Conservation (phyloP, 2,888 invertebrate genomes). For the Leptinotarsa haldemani region DNA sequence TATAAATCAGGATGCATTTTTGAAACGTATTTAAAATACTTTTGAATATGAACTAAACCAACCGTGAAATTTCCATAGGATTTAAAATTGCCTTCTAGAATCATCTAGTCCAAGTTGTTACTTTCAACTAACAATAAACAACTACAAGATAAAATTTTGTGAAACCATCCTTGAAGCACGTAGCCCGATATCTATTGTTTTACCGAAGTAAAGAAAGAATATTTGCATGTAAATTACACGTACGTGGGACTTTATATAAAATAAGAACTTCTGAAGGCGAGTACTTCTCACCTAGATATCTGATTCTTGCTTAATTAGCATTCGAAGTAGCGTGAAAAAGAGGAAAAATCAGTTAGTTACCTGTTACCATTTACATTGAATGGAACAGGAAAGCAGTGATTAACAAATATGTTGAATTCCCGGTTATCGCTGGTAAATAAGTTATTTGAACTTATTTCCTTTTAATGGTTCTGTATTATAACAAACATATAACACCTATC, state of each 20-base stretch:
- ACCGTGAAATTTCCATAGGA: neutral
- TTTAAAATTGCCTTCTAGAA: neutral
- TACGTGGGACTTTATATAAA: slow-evolving; percentile 41
- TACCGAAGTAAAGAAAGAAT: slow-evolving; percentile 35
- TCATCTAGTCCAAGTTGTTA: neutral
- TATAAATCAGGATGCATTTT: too few relatives aligned
- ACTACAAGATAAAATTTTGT: neutral
- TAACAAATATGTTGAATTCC: too few relatives aligned
- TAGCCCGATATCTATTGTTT: slow-evolving; percentile 34
- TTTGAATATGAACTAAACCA: neutral
- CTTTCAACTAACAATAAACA: slow-evolving; percentile 13
- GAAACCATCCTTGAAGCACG: slow-evolving; percentile 32
- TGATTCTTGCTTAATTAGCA: slow-evolving; percentile 41
- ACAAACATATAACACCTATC: too few relatives aligned
- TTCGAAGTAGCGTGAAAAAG: slow-evolving; percentile 38
- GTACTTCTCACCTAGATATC: slow-evolving; percentile 43
- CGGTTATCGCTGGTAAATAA: too few relatives aligned
- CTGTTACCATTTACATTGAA: neutral
- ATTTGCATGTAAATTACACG: slow-evolving; percentile 43
- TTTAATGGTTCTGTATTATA: too few relatives aligned
- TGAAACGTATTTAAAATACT: too few relatives aligned
- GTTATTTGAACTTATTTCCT: too few relatives aligned
- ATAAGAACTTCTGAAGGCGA: slow-evolving; percentile 35
- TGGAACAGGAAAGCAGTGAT: neutral
- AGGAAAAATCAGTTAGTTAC: neutral